phyloP scores from a whole-genome alignment of 1,140 invertebrate species.

The Monochamus saltuarius region DNA sequence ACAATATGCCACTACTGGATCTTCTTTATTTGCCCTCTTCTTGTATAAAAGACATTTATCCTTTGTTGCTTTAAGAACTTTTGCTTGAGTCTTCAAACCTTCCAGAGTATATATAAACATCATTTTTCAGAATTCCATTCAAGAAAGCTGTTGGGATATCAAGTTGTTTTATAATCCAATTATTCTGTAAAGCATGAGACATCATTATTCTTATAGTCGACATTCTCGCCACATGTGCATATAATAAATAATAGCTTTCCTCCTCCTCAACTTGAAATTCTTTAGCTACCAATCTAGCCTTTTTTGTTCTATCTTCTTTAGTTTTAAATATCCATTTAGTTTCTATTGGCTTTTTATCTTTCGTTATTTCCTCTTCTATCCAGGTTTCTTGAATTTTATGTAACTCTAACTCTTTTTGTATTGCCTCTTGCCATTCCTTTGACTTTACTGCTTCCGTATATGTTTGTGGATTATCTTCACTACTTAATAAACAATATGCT shows the following conservation, averaged over 20 bases:
- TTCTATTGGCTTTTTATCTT: conserved; percentile 13
- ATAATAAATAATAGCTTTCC: conserved; percentile 6
- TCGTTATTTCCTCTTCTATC: conserved; percentile 12
- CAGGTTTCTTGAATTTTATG: conserved; percentile 1
- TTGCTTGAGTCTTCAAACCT: conserved; percentile 14
- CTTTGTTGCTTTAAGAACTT: conserved; percentile 2
- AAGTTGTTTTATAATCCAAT: neutral
- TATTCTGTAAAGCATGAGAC: neutral
- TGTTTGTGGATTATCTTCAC: neutral
- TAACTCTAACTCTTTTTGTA: conserved; percentile 2
- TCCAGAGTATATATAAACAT: neutral
- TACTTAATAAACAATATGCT: conserved; percentile 10
- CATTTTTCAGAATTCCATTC: conserved; percentile 7
- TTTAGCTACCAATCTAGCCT: conserved; percentile 13
- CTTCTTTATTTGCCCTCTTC: no score
- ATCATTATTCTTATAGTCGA: conserved; percentile 15
- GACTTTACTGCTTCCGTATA: conserved; percentile 1
- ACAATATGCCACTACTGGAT: neutral
- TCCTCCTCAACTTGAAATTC: conserved; percentile 16
- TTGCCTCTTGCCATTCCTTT: conserved; percentile 7
- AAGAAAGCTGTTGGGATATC: conserved; percentile 11
- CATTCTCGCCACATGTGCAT: conserved; percentile 16
- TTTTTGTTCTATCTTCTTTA: conserved; percentile 10
- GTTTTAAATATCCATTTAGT: conserved; percentile 15
- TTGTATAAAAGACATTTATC: neutral